Evolutionary conservation across 2,888 invertebrate genomes (phyloP).

Genomic region (Cloeon dipterum): DNA sequence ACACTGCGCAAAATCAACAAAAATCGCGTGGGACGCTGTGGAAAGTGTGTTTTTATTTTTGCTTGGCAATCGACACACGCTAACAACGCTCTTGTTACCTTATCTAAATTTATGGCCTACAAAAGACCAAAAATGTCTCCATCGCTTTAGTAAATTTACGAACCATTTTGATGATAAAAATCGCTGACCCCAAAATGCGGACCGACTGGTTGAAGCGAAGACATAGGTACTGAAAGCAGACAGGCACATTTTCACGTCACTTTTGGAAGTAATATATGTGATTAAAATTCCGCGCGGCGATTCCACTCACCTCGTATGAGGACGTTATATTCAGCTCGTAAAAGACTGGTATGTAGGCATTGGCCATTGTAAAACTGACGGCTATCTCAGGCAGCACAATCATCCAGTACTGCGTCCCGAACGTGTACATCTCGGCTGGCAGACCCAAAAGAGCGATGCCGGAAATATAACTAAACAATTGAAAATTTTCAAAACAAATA

Average conservation of each 20-base stretch:
- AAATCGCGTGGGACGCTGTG: too few relatives aligned
- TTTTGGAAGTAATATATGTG: conserved; percentile 6
- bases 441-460: conserved; percentile 73
- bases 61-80: too few relatives aligned
- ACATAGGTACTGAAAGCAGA: conserved; percentile 44
- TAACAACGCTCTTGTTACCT: too few relatives aligned
- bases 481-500: background rate
- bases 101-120: too few relatives aligned
- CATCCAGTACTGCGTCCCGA: conserved; percentile 62
- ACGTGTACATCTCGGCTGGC: conserved; percentile 69
- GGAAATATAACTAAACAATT: conserved; percentile 61
- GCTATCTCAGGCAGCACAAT: conserved; percentile 44
- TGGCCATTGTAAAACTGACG: conserved; percentile 39
- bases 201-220: conserved; percentile 43
- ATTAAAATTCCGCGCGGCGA: too few relatives aligned
- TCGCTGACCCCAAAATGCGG: conserved; percentile 36
- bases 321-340: conserved; percentile 49
- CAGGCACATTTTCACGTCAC: conserved; percentile 14
- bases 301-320: conserved; percentile 73
- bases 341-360: conserved; percentile 62
- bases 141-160: too few relatives aligned
- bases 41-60: too few relatives aligned
- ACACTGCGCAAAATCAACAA: too few relatives aligned
- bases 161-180: conserved; percentile 47
- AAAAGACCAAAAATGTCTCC: too few relatives aligned